Base-by-base conservation (phyloP, 2,113 vertebrate genomes). In the Cyanoliseus patagonus region DNA sequence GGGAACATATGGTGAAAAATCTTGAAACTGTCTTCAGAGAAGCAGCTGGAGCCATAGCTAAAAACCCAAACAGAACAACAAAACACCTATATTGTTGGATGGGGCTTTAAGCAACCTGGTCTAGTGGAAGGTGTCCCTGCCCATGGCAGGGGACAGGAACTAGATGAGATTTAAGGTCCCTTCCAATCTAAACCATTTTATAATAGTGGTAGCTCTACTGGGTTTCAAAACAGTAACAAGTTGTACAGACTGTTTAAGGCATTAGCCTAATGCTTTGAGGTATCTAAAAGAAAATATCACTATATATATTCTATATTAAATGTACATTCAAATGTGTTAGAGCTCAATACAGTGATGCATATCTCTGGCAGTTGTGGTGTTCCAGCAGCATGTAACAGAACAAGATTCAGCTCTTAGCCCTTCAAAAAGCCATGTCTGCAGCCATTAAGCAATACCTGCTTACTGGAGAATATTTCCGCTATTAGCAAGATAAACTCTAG, bases 21-120 rank as follows among this genome's bases (percentile, higher is more conserved):
- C 70, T 59, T 91, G 70, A 81, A 94, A 76, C n/a, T n/a, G 53
- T 61, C 74, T 91, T 87, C 82, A 84, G 81, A 92, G 78, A 89
- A 57, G 57, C 77, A 96, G 74, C 75, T 83, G 86, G 52, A 64
- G 17, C n/a, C 57, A 37, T 57, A 57, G n/a, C 49, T 69, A 51
- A 53, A 91, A 94, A 35, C 13, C 9, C 57, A 59, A 35, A 35
- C 33, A 59, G 57, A 59, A 59, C 33, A 59, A 23, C 22, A 59
- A 24, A 24, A 59, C 13, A 35, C 33, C 57, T 35, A 35, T 35
- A 59, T 14, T 35, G 9, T 24, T 59, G 57, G 8, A 59, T 59
- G 22, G 57, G 57, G n/a, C n/a, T 35, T 59, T 35, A 24, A 35
- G 33, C 33, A 59, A 24, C 33, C n/a, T 59, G 33, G 20, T 35